Conservation (phyloP, 2,797 vertebrate genomes). For the Silurus aristotelis region DNA sequence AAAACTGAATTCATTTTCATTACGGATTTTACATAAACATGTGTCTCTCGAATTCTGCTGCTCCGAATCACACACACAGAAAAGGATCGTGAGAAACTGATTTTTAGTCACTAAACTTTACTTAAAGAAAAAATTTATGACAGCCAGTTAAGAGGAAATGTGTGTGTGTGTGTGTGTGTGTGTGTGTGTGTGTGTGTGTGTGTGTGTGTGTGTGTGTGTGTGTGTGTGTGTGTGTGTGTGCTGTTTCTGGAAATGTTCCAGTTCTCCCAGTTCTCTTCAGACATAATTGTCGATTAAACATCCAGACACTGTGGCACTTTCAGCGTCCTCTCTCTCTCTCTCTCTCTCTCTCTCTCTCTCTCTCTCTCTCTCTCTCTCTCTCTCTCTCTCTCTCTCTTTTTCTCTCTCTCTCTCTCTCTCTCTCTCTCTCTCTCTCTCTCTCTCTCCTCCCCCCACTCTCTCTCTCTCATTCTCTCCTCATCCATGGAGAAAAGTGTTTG, state of each 20-base stretch:
- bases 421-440: too few relatives aligned
- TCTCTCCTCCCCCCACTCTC: too few relatives aligned
- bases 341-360: too few relatives aligned
- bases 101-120: background rate
- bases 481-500: conserved; percentile 2
- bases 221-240: background rate
- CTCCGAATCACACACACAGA: too few relatives aligned
- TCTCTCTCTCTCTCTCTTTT: too few relatives aligned
- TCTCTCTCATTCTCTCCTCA: background rate
- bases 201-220: background rate
- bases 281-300: conserved; percentile 69
- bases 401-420: too few relatives aligned
- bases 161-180: background rate
- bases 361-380: too few relatives aligned
- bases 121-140: background rate
- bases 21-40: too few relatives aligned
- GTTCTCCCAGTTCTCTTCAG: background rate
- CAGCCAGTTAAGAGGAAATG: background rate
- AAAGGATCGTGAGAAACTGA: too few relatives aligned
- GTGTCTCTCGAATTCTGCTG: too few relatives aligned
- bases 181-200: background rate
- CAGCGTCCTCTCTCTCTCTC: background rate
- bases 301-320: conserved; percentile 58
- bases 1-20: too few relatives aligned
- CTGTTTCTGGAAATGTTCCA: background rate